These are phyloP conservation scores for Sebastes goodei DNA, from an alignment of 2,797 vertebrate species.

Conservation along the genomic window DNA sequence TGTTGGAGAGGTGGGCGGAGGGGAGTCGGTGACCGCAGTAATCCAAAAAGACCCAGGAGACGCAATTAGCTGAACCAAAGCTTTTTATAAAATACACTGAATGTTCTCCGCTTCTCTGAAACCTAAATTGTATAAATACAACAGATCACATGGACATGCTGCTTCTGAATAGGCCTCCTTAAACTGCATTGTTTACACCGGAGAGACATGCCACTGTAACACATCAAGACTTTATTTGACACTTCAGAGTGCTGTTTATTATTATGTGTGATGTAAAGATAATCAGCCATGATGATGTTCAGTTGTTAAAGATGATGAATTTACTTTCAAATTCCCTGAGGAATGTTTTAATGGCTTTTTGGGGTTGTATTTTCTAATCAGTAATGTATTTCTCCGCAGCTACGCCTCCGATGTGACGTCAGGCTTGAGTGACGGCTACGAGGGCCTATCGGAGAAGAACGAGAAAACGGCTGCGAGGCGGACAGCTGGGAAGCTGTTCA, in stretches of 20 bases:
- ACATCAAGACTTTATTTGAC: constrained; percentile 26
- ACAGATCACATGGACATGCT: background rate
- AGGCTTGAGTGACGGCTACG: constrained; percentile 89
- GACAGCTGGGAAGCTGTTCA: constrained; percentile 84
- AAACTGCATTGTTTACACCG: constrained; percentile 7
- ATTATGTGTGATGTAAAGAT: background rate
- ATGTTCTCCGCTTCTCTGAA: constrained; percentile 52
- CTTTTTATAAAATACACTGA: constrained; percentile 54
- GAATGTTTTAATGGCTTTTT: background rate
- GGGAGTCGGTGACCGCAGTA: constrained; percentile 23
- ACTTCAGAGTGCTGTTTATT: constrained; percentile 30
- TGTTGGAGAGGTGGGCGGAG: background rate
- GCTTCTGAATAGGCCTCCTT: background rate
- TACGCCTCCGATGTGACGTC: constrained; percentile 93
- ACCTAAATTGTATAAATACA: constrained; percentile 39
- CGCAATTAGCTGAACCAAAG: constrained; percentile 67
- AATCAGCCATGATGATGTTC: background rate
- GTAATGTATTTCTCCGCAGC: constrained; percentile 69
- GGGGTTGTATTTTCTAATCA: background rate
- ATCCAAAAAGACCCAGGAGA: constrained; percentile 67
- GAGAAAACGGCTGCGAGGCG: constrained; percentile 77
- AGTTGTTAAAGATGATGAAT: constrained; percentile 4
- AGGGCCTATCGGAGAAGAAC: constrained; percentile 85
- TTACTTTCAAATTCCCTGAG: background rate
- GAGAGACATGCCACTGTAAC: constrained; percentile 6